Base-by-base conservation (phyloP, 2,113 vertebrate species). In the Ellobius talpinus region DNA sequence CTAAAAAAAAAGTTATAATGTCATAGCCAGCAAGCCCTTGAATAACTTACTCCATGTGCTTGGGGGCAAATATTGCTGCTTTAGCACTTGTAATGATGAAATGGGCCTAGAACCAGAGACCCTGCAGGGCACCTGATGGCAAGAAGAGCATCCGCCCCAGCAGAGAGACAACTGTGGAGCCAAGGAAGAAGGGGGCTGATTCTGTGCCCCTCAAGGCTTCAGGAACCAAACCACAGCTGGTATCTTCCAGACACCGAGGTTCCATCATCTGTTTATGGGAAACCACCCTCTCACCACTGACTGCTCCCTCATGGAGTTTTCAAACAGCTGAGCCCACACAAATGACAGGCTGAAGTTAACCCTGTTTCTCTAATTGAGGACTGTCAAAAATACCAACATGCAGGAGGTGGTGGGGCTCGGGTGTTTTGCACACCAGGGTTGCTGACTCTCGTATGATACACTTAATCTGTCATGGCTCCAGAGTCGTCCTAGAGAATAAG, bases 271-370 rank as follows among this genome's bases (percentile, higher is more conserved):
- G 96, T 98, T 98, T 98, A 91, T 98, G 93, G 92, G 94, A 86
- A 97, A 91, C 70, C 45, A 61, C 93, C 87, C 91, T 97, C 96
- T 95, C 87, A 95, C 95, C 74, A 74, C 88, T 89, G 93, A 84
- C 94, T 95, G 92, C 89, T 86, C 66, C 91, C 33, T 79, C 50
- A 87, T 94, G 91, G 96, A 93, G 73, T 88, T 92, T 97, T 97
- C 96, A 94, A 97, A 98, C 98, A 90, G 50, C 96, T 97, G 97
- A 98, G 95, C 97, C 98, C 96, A 97, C 98, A 95, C 97, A 98
- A 98, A 98, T 98, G 97, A 98, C 97, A 98, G 97, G 97, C 94
- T 97, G 77, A 92, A 97, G 98, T 87, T 98, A 97, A 97, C 97
- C 63, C 85, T 81, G n/a, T 82, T n/a, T 47, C 68, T 87, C 97